A percentile compares a stretch with the other conserved stretches of the same genome.
These are phyloP conservation scores for Heteropelma amictum DNA, from an alignment of 2,888 invertebrate species.

Conservation along the genomic window DNA sequence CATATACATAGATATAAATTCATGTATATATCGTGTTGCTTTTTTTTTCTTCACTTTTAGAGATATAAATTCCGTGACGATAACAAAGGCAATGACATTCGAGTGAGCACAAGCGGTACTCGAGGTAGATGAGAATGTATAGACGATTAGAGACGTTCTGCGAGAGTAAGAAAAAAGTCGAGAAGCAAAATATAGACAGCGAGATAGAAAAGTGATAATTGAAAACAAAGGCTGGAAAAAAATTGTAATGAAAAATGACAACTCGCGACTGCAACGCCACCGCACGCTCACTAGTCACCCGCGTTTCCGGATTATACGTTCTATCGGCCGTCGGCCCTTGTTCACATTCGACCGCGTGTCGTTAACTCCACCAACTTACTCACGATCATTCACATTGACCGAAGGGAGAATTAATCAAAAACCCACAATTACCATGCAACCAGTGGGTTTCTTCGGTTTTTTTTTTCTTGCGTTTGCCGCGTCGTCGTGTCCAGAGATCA, in stretches of 20 bases:
- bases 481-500: not conserved
- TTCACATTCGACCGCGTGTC: not conserved
- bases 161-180: constrained; percentile 9
- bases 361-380: not conserved
- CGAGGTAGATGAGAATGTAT: constrained; percentile 26
- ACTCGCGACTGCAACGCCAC: constrained; percentile 27
- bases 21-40: not conserved
- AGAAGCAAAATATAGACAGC: constrained; percentile 13
- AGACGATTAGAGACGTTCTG: not conserved
- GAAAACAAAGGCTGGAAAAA: constrained; percentile 27
- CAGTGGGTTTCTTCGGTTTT: not conserved
- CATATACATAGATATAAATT: not conserved
- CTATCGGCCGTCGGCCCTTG: constrained; percentile 7
- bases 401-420: not conserved
- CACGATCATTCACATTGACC: not conserved
- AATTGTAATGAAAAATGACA: constrained; percentile 2
- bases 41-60: not conserved
- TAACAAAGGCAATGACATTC: not conserved
- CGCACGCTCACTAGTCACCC: constrained; percentile 3
- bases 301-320: constrained; percentile 9
- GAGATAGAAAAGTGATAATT: constrained; percentile 26
- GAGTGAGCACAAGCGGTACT: constrained; percentile 15
- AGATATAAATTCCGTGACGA: not conserved
- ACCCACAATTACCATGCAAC: not conserved
- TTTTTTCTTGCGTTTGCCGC: not conserved